Evolutionary conservation across 2,888 invertebrate species (phyloP).

Genomic region (Clanis bilineata): DNA sequence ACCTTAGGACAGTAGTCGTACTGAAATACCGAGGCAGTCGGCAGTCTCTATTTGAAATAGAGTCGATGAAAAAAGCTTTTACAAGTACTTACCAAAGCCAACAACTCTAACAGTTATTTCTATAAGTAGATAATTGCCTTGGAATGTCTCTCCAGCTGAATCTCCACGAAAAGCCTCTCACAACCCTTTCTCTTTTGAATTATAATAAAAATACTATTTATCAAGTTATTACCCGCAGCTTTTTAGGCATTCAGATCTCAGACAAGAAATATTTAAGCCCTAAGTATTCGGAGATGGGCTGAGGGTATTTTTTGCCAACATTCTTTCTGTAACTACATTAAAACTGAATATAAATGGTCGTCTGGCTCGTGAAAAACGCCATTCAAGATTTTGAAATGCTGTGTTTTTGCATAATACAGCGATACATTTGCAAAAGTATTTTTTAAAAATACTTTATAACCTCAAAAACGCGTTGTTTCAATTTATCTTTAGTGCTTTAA

Average conservation of each 20-base stretch:
- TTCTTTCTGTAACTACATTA: conserved; percentile 33
- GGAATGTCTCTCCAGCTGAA: neutral
- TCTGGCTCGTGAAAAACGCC: conserved; percentile 32
- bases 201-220: conserved; percentile 15
- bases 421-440: conserved; percentile 1
- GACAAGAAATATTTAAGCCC: conserved; percentile 10
- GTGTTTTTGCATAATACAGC: conserved; percentile 23
- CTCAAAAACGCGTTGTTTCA: neutral
- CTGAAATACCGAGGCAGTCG: too few species aligned
- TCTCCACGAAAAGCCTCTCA: neutral
- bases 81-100: neutral
- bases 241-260: conserved; percentile 3
- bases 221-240: conserved; percentile 15
- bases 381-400: conserved; percentile 34
- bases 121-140: conserved; percentile 2
- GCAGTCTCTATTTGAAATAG: too few species aligned
- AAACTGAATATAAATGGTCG: conserved; percentile 38
- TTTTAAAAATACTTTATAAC: neutral
- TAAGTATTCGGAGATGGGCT: neutral
- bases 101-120: neutral
- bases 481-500: neutral
- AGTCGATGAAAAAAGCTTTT: too few species aligned
- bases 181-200: conserved; percentile 19
- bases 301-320: neutral
- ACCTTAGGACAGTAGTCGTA: too few species aligned